Conservation (phyloP, 2,797 vertebrate genomes). For the Silurus lanzhouensis region DNA sequence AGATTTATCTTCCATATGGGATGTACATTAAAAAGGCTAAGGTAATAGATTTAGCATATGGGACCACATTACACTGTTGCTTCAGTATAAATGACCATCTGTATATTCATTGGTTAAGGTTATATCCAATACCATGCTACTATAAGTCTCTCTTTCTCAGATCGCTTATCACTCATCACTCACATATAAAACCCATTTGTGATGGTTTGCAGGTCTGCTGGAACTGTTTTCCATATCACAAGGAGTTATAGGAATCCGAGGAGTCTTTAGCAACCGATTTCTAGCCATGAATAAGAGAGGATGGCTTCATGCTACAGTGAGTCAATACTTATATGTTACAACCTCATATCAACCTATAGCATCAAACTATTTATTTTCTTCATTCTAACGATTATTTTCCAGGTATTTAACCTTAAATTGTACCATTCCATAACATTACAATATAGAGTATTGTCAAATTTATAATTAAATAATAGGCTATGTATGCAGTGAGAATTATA, state of each 20-base stretch:
- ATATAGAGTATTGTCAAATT: not conserved
- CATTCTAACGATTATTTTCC: not conserved
- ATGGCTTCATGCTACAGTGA: conserved; percentile 94
- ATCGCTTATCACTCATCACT: not conserved
- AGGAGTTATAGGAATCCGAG: conserved; percentile 96
- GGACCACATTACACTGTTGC: not conserved
- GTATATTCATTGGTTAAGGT: conserved; percentile 12
- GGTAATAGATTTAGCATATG: conserved; percentile 18
- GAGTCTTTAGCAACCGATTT: conserved; percentile 96
- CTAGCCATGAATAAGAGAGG: conserved; percentile 98
- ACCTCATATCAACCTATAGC: not conserved
- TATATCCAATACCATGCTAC: conserved; percentile 10
- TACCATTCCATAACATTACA: not conserved
- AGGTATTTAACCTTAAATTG: not conserved
- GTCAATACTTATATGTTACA: conserved; percentile 58
- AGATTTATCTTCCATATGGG: conserved; percentile 25
- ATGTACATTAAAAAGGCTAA: conserved; percentile 15
- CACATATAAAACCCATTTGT: conserved; percentile 28
- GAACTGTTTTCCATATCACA: conserved; percentile 98
- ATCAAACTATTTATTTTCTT: not conserved
- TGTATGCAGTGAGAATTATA: not conserved
- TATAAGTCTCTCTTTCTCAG: conserved; percentile 4
- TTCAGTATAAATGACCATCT: conserved; percentile 11
- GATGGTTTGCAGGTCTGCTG: conserved; percentile 83
- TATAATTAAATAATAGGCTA: not conserved